Percentiles rank a stretch among this genome's conserved stretches.
These are phyloP conservation scores for Rhynchomys soricoides DNA, from an alignment of 2,113 vertebrate genomes.

Conservation along the genomic window DNA sequence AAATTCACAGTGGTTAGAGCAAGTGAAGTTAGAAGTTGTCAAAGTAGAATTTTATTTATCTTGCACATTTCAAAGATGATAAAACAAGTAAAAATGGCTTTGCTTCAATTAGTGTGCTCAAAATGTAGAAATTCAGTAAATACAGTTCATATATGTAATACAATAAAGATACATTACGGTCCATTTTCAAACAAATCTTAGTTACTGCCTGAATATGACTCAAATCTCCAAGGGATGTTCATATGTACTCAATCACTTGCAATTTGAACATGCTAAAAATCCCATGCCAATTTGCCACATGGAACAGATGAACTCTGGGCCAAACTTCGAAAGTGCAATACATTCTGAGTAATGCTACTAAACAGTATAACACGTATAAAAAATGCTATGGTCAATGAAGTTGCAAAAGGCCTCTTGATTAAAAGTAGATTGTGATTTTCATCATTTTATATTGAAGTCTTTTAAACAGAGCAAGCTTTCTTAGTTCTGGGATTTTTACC, in stretches of 20 bases:
- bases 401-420: conserved; percentile 34
- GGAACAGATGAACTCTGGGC: conserved; percentile 44
- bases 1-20: background rate
- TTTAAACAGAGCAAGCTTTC: background rate
- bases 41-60: conserved; percentile 45
- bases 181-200: conserved; percentile 78
- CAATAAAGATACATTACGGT: conserved; percentile 48
- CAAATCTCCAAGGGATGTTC: conserved; percentile 51
- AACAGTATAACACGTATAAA: conserved; percentile 63
- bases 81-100: conserved; percentile 70
- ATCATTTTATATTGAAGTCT: conserved; percentile 25
- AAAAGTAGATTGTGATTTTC: conserved; percentile 37
- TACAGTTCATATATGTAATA: conserved; percentile 63
- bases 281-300: conserved; percentile 17
- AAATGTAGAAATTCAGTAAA: conserved; percentile 67
- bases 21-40: conserved; percentile 52
- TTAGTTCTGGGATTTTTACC: background rate
- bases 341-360: conserved; percentile 4
- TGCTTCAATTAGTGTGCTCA: conserved; percentile 66
- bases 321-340: conserved; percentile 68
- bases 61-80: conserved; percentile 69
- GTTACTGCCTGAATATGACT: conserved; percentile 59
- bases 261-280: conserved; percentile 57
- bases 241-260: conserved; percentile 65
- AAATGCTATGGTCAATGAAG: conserved; percentile 48